Conservation (phyloP, 1,140 invertebrate species). For the Ephestia elutella region DNA sequence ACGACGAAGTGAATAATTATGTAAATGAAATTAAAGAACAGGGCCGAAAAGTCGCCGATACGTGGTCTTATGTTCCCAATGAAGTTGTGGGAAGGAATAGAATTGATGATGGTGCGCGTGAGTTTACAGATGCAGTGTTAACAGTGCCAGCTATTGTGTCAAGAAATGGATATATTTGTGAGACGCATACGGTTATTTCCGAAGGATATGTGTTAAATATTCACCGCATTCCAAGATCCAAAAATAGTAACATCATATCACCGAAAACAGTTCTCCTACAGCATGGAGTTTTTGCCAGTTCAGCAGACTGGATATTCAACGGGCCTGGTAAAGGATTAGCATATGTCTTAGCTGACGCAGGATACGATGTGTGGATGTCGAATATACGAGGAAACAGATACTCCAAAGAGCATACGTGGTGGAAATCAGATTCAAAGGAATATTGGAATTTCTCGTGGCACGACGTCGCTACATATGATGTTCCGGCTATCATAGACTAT, state of each 20-base stretch:
- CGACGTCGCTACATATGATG: conserved; percentile 81
- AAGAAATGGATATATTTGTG: conserved; percentile 79
- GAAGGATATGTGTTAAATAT: conserved; percentile 83
- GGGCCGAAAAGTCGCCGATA: conserved; percentile 35
- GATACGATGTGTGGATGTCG: conserved; percentile 81
- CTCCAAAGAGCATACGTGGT: conserved; percentile 71
- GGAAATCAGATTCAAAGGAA: conserved; percentile 62
- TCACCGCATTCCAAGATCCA: conserved; percentile 79
- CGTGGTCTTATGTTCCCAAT: conserved; percentile 37
- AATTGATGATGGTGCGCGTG: conserved; percentile 26
- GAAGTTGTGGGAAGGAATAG: conserved; percentile 23
- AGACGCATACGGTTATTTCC: conserved; percentile 79
- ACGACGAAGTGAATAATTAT: conserved; percentile 30
- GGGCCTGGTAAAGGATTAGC: conserved; percentile 78
- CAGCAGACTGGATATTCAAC: conserved; percentile 84
- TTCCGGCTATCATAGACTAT: conserved; percentile 84
- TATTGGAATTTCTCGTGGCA: conserved; percentile 83
- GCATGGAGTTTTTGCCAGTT: conserved; percentile 85
- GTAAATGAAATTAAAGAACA: conserved; percentile 43
- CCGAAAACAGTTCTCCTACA: conserved; percentile 78
- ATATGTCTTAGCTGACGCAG: conserved; percentile 76
- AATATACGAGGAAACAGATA: conserved; percentile 80
- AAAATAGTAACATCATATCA: conserved; percentile 22
- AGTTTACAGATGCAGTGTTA: conserved; percentile 50
- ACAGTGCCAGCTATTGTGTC: conserved; percentile 75